Evolutionary conservation across 2,888 invertebrate genomes (phyloP).

Genomic region (Baronia brevicornis): DNA sequence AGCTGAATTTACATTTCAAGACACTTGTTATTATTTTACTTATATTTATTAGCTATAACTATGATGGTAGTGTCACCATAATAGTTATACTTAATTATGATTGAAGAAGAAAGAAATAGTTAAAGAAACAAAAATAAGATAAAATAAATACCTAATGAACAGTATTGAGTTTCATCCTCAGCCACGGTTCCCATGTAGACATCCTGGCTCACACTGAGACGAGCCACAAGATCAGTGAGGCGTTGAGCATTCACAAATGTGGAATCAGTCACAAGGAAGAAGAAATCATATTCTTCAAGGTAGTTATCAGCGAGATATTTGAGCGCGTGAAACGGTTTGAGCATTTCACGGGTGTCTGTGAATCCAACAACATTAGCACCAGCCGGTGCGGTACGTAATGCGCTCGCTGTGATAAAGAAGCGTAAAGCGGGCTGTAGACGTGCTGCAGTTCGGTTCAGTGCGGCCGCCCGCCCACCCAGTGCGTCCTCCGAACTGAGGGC

Average conservation of each 20-base stretch:
- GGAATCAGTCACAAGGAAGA: constrained; percentile 89
- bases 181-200: constrained; percentile 86
- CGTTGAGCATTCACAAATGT: constrained; percentile 89
- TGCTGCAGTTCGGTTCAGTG: constrained; percentile 91
- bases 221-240: constrained; percentile 81
- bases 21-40: too few species aligned
- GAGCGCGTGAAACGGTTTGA: constrained; percentile 90
- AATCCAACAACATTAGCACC: constrained; percentile 88
- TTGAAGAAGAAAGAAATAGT: too few species aligned
- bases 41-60: too few species aligned
- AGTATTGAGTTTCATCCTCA: constrained; percentile 77
- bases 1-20: too few species aligned
- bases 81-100: too few species aligned
- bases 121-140: background rate
- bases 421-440: constrained; percentile 89
- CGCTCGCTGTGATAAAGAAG: constrained; percentile 82
- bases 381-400: constrained; percentile 38
- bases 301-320: constrained; percentile 94
- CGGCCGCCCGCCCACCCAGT: constrained; percentile 84
- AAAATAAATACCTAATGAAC: constrained; percentile 76
- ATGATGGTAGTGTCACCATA: too few species aligned
- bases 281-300: constrained; percentile 93
- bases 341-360: constrained; percentile 82
- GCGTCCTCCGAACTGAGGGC: constrained; percentile 86
- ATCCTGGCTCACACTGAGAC: constrained; percentile 89